Percentiles rank a stretch among this genome's conserved stretches.
Evolutionary conservation across 2,113 vertebrate genomes (phyloP).

Genomic region (Pao palembangensis): DNA sequence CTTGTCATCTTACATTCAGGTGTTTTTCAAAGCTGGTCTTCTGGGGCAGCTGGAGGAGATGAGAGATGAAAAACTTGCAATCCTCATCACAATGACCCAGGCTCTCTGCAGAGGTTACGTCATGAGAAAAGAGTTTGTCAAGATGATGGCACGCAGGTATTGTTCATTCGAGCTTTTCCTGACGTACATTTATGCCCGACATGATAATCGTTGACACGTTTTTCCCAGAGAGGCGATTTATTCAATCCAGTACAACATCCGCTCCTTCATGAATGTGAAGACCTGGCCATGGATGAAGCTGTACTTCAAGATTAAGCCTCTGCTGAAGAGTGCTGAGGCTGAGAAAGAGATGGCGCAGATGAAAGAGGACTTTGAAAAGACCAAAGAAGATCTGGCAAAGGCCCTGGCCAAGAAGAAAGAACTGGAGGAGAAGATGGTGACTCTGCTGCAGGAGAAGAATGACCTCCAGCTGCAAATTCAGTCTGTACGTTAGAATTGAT

Average conservation of each 20-base stretch:
- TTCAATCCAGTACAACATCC: slow-evolving; percentile 86
- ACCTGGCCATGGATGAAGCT: slow-evolving; percentile 82
- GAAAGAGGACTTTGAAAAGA: too few relatives aligned
- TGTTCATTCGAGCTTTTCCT: not conserved
- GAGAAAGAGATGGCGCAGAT: slow-evolving; percentile 78
- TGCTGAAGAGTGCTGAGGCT: slow-evolving; percentile 79
- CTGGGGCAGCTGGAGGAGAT: slow-evolving; percentile 91
- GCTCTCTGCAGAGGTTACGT: slow-evolving; percentile 69
- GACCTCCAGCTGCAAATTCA: slow-evolving; percentile 66
- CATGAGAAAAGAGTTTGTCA: slow-evolving; percentile 74
- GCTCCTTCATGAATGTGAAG: slow-evolving; percentile 82
- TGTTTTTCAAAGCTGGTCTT: slow-evolving; percentile 94
- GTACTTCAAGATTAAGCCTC: slow-evolving; percentile 78
- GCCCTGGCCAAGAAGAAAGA: slow-evolving; percentile 74
- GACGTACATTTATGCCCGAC: too few relatives aligned
- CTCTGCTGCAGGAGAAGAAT: slow-evolving; percentile 72
- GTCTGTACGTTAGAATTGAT: too few relatives aligned
- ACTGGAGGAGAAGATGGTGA: slow-evolving; percentile 77
- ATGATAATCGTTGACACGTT: not conserved
- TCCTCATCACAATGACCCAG: slow-evolving; percentile 75
- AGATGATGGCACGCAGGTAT: slow-evolving; percentile 73
- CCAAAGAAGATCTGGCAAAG: slow-evolving; percentile 82
- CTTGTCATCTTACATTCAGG: slow-evolving; percentile 63
- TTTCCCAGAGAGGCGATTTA: slow-evolving; percentile 79
- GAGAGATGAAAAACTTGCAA: slow-evolving; percentile 89